These are phyloP conservation scores for Micromys minutus DNA, from an alignment of 2,113 vertebrate species.

Conservation along the genomic window DNA sequence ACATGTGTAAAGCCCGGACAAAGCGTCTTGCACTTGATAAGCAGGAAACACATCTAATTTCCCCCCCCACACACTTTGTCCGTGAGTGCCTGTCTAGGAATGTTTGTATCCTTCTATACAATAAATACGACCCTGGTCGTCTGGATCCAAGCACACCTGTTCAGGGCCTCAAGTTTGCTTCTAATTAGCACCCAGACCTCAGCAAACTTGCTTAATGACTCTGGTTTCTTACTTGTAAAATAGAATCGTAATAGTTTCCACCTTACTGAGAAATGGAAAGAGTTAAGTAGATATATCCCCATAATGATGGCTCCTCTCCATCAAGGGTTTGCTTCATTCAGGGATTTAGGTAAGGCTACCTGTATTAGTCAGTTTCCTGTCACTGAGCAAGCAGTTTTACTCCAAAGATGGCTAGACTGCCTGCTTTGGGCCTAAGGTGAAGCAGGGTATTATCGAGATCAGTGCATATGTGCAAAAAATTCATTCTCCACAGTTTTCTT, in stretches of 20 bases:
- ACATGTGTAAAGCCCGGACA: not conserved
- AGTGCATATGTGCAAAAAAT: not conserved
- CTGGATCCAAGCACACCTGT: not conserved
- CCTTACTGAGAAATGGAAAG: not conserved
- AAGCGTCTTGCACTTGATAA: not conserved
- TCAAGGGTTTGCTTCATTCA: not conserved
- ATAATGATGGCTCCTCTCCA: not conserved
- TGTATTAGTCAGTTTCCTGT: not conserved
- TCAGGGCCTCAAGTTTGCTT: not conserved
- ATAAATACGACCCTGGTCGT: not conserved
- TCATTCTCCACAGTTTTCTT: not conserved
- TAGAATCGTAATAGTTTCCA: not conserved
- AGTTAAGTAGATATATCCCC: not conserved
- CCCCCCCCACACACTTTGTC: too few species aligned
- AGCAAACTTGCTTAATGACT: slow-evolving; percentile 3
- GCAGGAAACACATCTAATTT: not conserved
- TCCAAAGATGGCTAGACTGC: not conserved
- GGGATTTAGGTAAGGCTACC: not conserved
- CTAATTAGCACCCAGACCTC: not conserved
- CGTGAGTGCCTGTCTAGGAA: not conserved
- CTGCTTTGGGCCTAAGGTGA: not conserved
- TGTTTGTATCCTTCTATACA: not conserved
- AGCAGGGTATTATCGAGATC: not conserved
- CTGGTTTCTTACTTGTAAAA: not conserved
- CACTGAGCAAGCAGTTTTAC: not conserved